Conservation (phyloP, 2,113 vertebrate genomes). For the Orthonyx spaldingii region DNA sequence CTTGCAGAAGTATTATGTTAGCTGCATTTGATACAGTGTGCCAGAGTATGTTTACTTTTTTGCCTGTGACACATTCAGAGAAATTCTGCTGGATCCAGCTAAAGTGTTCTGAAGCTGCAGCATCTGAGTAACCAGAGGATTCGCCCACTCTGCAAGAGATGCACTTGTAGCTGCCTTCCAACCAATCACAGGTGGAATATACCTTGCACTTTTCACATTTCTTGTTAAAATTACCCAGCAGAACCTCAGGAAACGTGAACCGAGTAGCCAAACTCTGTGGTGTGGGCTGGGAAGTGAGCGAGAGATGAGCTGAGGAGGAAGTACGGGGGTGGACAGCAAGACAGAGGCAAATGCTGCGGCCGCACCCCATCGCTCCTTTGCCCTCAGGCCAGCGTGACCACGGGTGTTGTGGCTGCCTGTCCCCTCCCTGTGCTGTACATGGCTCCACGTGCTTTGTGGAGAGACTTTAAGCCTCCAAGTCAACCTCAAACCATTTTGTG, state of each 20-base stretch:
- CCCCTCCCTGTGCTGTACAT: neutral
- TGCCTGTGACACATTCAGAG: neutral
- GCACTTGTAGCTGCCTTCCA: neutral
- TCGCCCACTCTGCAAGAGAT: neutral
- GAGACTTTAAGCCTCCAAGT: neutral
- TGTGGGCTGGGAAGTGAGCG: neutral
- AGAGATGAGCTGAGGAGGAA: neutral
- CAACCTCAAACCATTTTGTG: neutral
- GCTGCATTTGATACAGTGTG: neutral
- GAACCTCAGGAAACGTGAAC: neutral
- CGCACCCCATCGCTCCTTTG: fast-evolving
- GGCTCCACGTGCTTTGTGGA: neutral
- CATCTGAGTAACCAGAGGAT: neutral
- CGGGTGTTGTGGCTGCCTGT: neutral
- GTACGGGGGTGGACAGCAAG: neutral
- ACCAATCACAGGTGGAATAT: neutral
- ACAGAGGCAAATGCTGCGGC: neutral
- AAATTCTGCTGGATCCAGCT: neutral
- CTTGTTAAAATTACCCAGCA: neutral
- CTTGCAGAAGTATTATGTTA: neutral
- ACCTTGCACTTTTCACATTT: neutral
- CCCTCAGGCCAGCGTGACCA: fast-evolving
- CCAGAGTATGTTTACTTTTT: neutral
- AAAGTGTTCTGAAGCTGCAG: neutral
- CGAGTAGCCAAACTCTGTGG: neutral